These are phyloP conservation scores for Drosophila sp. DNA, from an alignment of 1,140 invertebrate species.

Conservation along the genomic window DNA sequence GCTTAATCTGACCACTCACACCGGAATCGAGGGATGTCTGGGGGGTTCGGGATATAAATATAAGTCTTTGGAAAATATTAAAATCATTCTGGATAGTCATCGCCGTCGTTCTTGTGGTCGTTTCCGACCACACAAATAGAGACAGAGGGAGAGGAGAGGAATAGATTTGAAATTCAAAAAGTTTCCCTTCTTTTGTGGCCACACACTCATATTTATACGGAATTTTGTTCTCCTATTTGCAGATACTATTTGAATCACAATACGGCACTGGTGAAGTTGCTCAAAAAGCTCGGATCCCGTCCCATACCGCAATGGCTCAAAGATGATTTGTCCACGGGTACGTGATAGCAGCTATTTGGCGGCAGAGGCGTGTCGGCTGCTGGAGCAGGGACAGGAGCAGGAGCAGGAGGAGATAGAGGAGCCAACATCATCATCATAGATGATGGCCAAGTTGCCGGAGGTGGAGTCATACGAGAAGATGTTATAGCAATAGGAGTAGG, in stretches of 20 bases:
- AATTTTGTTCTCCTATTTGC: conserved; percentile 37
- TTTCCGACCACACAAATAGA: background rate
- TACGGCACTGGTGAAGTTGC: conserved; percentile 95
- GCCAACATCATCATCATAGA: conserved; percentile 37
- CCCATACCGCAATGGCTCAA: conserved; percentile 96
- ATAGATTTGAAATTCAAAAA: conserved; percentile 52
- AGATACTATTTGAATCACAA: conserved; percentile 96
- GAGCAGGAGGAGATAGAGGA: conserved; percentile 24
- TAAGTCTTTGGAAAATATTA: background rate
- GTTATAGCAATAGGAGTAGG: conserved; percentile 9
- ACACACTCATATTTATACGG: conserved; percentile 17
- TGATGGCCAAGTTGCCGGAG: background rate
- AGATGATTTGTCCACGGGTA: conserved; percentile 89
- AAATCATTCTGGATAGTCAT: background rate
- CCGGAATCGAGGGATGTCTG: background rate
- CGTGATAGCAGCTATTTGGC: conserved; percentile 75
- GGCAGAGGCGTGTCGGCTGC: conserved; percentile 12
- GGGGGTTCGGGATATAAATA: background rate
- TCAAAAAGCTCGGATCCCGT: conserved; percentile 91
- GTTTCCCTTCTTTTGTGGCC: background rate
- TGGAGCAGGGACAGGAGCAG: conserved; percentile 26
- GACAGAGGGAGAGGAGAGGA: background rate
- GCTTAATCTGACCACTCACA: too few species aligned
- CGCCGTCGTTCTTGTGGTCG: background rate
- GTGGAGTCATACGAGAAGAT: background rate